These are phyloP conservation scores for Eulemur rufifrons DNA, from an alignment of 2,113 vertebrate species.

Conservation along the genomic window DNA sequence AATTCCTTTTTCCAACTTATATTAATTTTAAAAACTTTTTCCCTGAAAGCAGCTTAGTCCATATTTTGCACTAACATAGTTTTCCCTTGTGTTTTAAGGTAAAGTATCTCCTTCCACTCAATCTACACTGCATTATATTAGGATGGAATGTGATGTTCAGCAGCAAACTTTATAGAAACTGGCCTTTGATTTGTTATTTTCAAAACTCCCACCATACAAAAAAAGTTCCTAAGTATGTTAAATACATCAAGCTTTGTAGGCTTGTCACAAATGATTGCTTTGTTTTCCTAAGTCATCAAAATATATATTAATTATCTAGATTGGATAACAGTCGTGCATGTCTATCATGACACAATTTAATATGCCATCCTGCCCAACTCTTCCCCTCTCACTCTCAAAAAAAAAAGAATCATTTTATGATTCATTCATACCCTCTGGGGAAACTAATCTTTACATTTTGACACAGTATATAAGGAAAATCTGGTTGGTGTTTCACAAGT, in stretches of 20 bases:
- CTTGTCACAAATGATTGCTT: slow-evolving; percentile 72
- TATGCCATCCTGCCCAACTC: not conserved
- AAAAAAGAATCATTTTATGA: slow-evolving; percentile 47
- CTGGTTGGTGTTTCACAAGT: slow-evolving; percentile 70
- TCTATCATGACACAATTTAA: slow-evolving; percentile 72
- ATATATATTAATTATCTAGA: slow-evolving; percentile 72
- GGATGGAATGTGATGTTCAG: slow-evolving; percentile 54
- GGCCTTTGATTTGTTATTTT: slow-evolving; percentile 70
- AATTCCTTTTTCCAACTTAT: slow-evolving; percentile 71
- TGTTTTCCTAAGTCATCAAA: slow-evolving; percentile 60
- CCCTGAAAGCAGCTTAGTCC: slow-evolving; percentile 79
- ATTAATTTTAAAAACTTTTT: slow-evolving; percentile 62
- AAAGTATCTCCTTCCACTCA: slow-evolving; percentile 66
- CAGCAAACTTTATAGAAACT: slow-evolving; percentile 28
- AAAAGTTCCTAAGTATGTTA: slow-evolving; percentile 16
- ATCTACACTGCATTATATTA: slow-evolving; percentile 11
- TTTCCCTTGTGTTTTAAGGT: slow-evolving; percentile 73
- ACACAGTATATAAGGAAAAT: slow-evolving; percentile 76
- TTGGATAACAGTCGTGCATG: slow-evolving; percentile 75
- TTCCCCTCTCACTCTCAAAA: slow-evolving; percentile 12
- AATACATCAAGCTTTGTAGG: slow-evolving; percentile 31
- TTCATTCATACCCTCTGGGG: slow-evolving; percentile 73
- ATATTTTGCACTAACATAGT: slow-evolving; percentile 70
- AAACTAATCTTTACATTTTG: slow-evolving; percentile 68
- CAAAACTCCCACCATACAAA: slow-evolving; percentile 51